Evolutionary conservation across 2,888 invertebrate genomes (phyloP), one percentile per base, ranked within the genome.

Genomic region (Dicranocentrus wangi): DNA sequence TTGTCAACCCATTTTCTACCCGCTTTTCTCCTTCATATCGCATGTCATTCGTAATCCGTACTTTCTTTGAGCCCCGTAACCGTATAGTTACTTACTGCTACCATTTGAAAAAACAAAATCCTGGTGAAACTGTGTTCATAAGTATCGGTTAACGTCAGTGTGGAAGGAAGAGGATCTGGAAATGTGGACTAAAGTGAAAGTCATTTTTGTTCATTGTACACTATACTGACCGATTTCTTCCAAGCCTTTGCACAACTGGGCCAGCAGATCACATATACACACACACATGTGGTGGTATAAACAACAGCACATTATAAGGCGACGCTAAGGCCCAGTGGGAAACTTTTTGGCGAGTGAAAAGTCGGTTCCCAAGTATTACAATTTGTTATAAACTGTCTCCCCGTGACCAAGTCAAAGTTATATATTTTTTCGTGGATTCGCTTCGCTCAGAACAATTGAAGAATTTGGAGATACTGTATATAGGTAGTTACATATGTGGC

Each of bases 91-190:
- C 27, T 47, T 61, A 61, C 27, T 17, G 61, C 32, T 43, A 42
- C 27, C 47, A 65, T 73, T 65, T 65, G 65, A 19, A 39, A 55
- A n/a, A n/a, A n/a, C n/a, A n/a, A 61, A 43, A 25, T 65, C 73
- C 32, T 47, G 61, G 51, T 60, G 27, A 72, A 66, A 80, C 60
- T 51, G 60, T 43, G 71, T 65, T 66, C 68, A 51, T 65, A 77
- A 81, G 77, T 77, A 81, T 76, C 71, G 32, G 76, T 81, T 81
- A 75, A 76, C 70, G 81, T 68, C 81, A 77, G 23, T 58, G 32
- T 32, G 63, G 63, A 32, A 51, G 19, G 21, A 63, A 51, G 43
- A 42, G 61, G 32, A 61, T 27, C 61, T 32, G 23, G 2, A 51
- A 68, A 53, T 68, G 53, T 53, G 28, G 42, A 21, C 53, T 23